Evolutionary conservation across 1,140 invertebrate species (phyloP).

Genomic region (Adoxophyes honmai): DNA sequence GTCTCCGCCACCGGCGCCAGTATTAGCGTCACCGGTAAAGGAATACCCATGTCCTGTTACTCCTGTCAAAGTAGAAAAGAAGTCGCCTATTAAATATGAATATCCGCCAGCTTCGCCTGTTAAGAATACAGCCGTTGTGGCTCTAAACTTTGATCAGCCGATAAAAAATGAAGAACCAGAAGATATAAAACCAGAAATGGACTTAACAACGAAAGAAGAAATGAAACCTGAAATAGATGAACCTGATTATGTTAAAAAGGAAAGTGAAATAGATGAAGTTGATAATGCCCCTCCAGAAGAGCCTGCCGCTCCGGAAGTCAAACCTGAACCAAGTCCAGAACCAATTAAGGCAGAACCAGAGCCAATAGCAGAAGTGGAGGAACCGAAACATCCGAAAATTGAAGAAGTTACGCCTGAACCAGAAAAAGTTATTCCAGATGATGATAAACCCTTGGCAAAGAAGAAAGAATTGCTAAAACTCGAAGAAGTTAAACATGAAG

Average conservation of each 20-base stretch:
- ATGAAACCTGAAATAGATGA: conserved; percentile 66
- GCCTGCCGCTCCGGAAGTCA: conserved; percentile 21
- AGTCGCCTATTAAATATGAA: conserved; percentile 61
- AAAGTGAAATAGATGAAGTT: conserved; percentile 19
- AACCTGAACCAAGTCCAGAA: conserved; percentile 22
- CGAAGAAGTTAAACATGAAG: conserved; percentile 38
- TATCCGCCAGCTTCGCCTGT: conserved; percentile 54
- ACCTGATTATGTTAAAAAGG: conserved; percentile 58
- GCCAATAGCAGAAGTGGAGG: conserved; percentile 19
- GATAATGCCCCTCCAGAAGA: conserved; percentile 17
- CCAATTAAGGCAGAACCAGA: conserved; percentile 22
- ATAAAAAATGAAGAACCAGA: conserved; percentile 42
- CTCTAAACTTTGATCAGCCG: conserved; percentile 41
- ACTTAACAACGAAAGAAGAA: conserved; percentile 63
- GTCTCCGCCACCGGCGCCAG: conserved; percentile 46
- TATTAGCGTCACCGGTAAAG: conserved; percentile 6
- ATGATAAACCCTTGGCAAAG: conserved; percentile 37
- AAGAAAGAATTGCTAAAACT: conserved; percentile 22
- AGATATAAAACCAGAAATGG: conserved; percentile 52
- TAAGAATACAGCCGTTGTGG: conserved; percentile 36
- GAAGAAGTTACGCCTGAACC: conserved; percentile 19
- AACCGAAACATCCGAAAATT: conserved; percentile 16
- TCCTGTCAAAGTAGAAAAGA: conserved; percentile 51
- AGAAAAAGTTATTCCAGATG: conserved; percentile 27
- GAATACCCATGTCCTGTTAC: conserved; percentile 30